phyloP scores from a whole-genome alignment of 2,888 invertebrate species.

The Panopea generosa region DNA sequence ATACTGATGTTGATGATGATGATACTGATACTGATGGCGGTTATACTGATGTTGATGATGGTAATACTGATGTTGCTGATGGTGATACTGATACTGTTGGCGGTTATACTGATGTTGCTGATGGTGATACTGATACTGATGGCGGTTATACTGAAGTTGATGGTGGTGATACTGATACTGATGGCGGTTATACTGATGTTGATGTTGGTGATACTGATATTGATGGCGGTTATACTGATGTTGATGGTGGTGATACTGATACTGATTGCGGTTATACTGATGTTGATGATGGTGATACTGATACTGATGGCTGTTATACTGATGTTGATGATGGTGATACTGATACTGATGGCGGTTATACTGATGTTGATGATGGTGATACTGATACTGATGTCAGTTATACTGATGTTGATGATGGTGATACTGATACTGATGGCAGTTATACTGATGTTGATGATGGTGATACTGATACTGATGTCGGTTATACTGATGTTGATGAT shows the following conservation, averaged over 20 bases:
- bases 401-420: constrained; percentile 13
- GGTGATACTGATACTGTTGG: neutral
- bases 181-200: constrained; percentile 11
- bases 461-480: no score
- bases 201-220: neutral
- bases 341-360: constrained; percentile 16
- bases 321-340: constrained; percentile 8
- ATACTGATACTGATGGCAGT: neutral
- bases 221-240: neutral
- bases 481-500: no score
- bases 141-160: no score
- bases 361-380: constrained; percentile 22
- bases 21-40: constrained; percentile 10
- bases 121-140: no score
- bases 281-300: constrained; percentile 13
- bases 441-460: no score
- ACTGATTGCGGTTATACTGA: constrained; percentile 7
- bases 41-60: constrained; percentile 14
- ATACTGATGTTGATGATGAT: constrained; percentile 23
- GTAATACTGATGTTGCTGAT: constrained; percentile 10
- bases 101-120: no score
- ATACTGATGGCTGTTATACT: constrained; percentile 3
- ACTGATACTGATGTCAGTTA: constrained; percentile 5
- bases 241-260: constrained; percentile 15
- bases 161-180: constrained; percentile 10